A percentile compares a stretch with the other conserved stretches of the same genome.
These are phyloP conservation scores for Molossus molossus DNA, from an alignment of 2,797 vertebrate species.

Conservation along the genomic window DNA sequence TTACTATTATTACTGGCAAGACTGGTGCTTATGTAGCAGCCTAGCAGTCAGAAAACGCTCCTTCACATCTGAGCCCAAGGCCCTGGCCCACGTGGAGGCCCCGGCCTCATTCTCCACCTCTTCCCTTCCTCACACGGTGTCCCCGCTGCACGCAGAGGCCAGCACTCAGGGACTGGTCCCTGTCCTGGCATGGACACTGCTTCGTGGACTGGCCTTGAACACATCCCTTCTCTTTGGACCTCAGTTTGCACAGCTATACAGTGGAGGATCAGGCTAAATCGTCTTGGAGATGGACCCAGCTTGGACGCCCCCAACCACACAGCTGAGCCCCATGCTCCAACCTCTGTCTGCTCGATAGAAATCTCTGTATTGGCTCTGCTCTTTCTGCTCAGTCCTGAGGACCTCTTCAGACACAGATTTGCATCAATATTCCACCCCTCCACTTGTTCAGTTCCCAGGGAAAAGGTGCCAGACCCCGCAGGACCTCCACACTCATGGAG, in stretches of 20 bases:
- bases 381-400: background rate
- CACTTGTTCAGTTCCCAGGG: background rate
- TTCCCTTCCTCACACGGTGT: background rate
- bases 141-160: background rate
- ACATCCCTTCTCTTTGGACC: background rate
- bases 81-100: background rate
- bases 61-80: background rate
- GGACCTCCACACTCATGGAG: background rate
- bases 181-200: background rate
- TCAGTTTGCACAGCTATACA: background rate
- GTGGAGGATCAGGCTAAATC: background rate
- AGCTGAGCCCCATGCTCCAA: background rate
- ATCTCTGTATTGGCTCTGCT: background rate
- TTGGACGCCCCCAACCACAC: no score
- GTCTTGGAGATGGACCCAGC: background rate
- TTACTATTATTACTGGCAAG: background rate
- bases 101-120: background rate
- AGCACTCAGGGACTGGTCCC: background rate
- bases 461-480: background rate
- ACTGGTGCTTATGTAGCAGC: background rate
- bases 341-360: background rate
- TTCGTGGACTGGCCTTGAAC: background rate
- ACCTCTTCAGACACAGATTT: background rate
- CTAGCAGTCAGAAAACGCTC: background rate
- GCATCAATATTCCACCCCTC: background rate